phyloP scores from a whole-genome alignment of 35 echinoderm and acorn worm species.

The Lytechinus pictus region DNA sequence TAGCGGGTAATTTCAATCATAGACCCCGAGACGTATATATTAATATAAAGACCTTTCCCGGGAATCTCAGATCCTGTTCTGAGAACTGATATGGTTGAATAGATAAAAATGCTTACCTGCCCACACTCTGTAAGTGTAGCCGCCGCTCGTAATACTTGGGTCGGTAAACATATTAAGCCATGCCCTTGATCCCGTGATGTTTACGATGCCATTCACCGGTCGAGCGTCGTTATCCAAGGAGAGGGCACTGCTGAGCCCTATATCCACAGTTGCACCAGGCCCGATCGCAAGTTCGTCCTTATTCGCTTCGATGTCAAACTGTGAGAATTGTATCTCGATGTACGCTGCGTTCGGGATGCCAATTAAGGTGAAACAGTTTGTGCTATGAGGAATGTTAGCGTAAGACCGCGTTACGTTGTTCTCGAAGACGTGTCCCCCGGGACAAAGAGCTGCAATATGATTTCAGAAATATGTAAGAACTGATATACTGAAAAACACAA shows the following conservation, averaged over 20 bases:
- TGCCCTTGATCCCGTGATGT: background rate
- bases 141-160: background rate
- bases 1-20: no score
- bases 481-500: no score
- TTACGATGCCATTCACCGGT: background rate
- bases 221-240: background rate
- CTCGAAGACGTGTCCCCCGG: background rate
- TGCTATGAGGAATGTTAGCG: background rate
- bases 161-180: background rate
- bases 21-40: no score
- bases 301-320: background rate
- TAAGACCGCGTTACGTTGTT: background rate
- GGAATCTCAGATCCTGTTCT: no score
- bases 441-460: background rate
- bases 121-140: background rate
- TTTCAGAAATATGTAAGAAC: no score
- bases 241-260: background rate
- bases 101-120: background rate
- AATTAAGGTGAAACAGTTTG: background rate
- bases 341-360: background rate
- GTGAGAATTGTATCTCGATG: background rate
- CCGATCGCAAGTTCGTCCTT: background rate
- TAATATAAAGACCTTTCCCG: no score
- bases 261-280: background rate
- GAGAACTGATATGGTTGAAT: no score